Base-by-base conservation (phyloP, 1,140 invertebrate species). In the Phymastichus coffea region DNA sequence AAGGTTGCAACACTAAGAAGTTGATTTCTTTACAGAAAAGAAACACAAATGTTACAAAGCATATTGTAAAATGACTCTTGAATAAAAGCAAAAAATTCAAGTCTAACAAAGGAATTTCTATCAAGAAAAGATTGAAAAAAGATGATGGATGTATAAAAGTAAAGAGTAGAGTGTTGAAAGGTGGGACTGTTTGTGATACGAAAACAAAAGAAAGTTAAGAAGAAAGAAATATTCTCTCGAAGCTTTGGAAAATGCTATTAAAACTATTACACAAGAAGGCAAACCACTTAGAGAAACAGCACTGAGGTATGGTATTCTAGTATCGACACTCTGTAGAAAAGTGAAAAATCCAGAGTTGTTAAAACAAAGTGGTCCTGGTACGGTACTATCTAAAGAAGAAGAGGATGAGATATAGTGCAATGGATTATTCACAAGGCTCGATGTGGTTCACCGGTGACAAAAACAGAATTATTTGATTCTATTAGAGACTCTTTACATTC, bases 231-330 rank as follows among this genome's bases (percentile, higher is more conserved):
- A n/a, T n/a, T n/a, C n/a, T n/a, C n/a, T n/a, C n/a, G n/a, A n/a
- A n/a, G n/a, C n/a, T n/a, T n/a, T n/a, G n/a, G n/a, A 48, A 48
- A 30, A 48, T 6, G 46, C 46, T 48, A 15, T 48, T 28, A 17
- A 4, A n/a, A 12, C 46, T 28, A 30, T 48, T 3, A 28, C n/a
- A n/a, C n/a, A 26, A 7, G 12, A 30, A 28, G 25, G 25, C 7
- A 28, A 17, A 3, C 15, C 46, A 8, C 14, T 28, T n/a, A 48
- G 46, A 17, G 26, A 48, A 48, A 23, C 17, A 10, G 8, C 46
- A n/a, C 25, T 9, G 17, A 17, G 3, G 12, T 26, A 28, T 30
- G 17, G 17, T 15, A 48, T 26, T 9, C 46, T 23, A 12, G 3
- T 26, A 17, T 12, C 23, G 4, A 48, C 14, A 8, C 15, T 48